Base-by-base conservation (phyloP, 1,140 invertebrate genomes). In the Holotrichia oblita region DNA sequence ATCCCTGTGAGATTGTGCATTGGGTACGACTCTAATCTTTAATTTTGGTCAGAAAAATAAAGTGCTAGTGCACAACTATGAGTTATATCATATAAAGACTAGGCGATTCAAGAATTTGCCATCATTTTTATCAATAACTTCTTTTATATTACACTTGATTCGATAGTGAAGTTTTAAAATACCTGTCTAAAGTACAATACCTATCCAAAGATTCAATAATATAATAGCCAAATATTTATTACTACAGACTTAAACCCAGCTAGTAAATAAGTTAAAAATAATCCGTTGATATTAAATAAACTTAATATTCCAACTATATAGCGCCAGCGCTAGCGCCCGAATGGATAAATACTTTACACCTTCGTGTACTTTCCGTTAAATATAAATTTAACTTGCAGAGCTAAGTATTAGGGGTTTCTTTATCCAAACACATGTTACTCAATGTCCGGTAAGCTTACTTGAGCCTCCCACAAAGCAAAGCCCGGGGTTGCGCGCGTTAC, bases 381-480 rank as follows among this genome's bases (percentile, higher is more conserved):
- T 69, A 69, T 69, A 69, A 74, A 74, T 74, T 74, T 74, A 74
- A 74, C 73, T 74, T 74, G 40, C 41, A 74, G 61, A 76, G 78
- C 74, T 76, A 80, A 79, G 81, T 83, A 81, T 80, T 80, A 80
- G 77, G 48, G 48, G 81, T 76, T 79, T 79, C 81, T 80, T 83
- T 82, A 81, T 82, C 80, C 82, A 74, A 75, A 86, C 85, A 86
- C 85, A 86, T 86, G 86, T 87, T 87, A 85, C 85, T 84, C 82
- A 41, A 78, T 77, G 81, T 82, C 81, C 82, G 79, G 78, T 85
- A 87, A 86, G 85, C 85, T 84, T 79, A 79, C 80, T 85, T 85
- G 81, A 86, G 81, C 85, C 85, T 80, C 81, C 80, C 76, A 83
- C 82, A 85, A 86, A 85, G 83, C 83, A 83, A 84, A 83, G 79